Evolutionary conservation across 2,113 vertebrate species (phyloP), one percentile per base, ranked within the genome.

Genomic region (Notarius quadriscutis): DNA sequence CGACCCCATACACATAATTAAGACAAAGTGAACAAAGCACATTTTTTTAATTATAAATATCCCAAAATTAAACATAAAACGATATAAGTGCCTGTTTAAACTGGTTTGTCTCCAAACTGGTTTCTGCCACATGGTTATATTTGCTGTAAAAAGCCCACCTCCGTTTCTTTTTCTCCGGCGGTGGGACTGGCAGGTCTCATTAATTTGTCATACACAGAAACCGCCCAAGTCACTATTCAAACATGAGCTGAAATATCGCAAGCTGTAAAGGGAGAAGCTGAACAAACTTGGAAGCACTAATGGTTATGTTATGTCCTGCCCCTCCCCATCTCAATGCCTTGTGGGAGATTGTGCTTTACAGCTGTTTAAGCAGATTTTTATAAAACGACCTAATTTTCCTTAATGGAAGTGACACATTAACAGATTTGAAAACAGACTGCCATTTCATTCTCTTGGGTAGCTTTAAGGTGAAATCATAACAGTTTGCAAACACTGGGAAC

Each of bases 401-500:
- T 87, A 93, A 94, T 91, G 92, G 89, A 93, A 90, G 89, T 86
- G 79, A 91, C 89, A 90, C 91, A 92, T 93, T 91, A 93, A 90
- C 91, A 94, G 92, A 91, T 92, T 92, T 92, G 67, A 75, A 72
- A 77, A 79, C 69, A 22, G 25, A 80, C 60, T 81, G 87, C 27
- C 53, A 58, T 79, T 87, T 84, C 81, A 83, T 86, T 89, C 87
- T 78, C 86, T 78, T 60, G 55, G 57, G 71, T 87, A 83, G 86
- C 90, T 93, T 87, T 85, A 84, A 84, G 51, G 79, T 58, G 41
- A 51, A 85, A 83, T 51, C 53, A 1, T 85, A 62, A 81, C 50
- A 63, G 55, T 85, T 79, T 69, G 55, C 57, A 78, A 84, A 82
- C 57, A 79, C 57, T 67, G 77, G 53, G 62, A 83, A 84, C 48